These are phyloP conservation scores for Myotis findleyi DNA, from an alignment of 2,797 vertebrate genomes.

Conservation along the genomic window DNA sequence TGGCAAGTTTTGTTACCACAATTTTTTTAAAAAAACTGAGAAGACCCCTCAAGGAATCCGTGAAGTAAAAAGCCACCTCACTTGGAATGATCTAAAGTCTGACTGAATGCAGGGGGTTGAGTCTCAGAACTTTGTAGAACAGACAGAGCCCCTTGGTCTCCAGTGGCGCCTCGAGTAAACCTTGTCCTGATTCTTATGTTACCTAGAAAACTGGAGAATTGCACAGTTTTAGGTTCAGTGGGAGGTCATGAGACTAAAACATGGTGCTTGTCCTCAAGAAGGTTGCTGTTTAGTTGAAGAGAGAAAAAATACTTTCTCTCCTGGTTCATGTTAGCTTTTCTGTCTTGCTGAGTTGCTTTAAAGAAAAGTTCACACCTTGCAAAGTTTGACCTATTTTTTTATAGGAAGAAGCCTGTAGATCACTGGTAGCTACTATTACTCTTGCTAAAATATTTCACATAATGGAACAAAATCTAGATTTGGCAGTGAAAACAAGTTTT, in stretches of 20 bases:
- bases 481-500: neutral
- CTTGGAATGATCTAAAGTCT: neutral
- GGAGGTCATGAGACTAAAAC: neutral
- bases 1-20: neutral
- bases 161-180: neutral
- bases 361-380: neutral
- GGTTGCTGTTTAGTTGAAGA: neutral
- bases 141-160: neutral
- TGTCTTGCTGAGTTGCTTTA: neutral
- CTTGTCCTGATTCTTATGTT: neutral
- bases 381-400: neutral
- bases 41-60: neutral
- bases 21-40: neutral
- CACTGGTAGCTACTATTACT: neutral
- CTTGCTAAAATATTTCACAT: slow-evolving; percentile 9
- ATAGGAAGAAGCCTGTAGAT: neutral
- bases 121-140: neutral
- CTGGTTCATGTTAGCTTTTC: neutral
- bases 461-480: neutral
- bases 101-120: neutral
- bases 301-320: neutral
- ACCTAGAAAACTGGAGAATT: neutral
- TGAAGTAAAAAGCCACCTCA: neutral
- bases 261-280: neutral
- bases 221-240: neutral